Percentiles rank a stretch among this genome's conserved stretches.
These are phyloP conservation scores for Myodes glareolus DNA, from an alignment of 2,113 vertebrate genomes.

Conservation along the genomic window DNA sequence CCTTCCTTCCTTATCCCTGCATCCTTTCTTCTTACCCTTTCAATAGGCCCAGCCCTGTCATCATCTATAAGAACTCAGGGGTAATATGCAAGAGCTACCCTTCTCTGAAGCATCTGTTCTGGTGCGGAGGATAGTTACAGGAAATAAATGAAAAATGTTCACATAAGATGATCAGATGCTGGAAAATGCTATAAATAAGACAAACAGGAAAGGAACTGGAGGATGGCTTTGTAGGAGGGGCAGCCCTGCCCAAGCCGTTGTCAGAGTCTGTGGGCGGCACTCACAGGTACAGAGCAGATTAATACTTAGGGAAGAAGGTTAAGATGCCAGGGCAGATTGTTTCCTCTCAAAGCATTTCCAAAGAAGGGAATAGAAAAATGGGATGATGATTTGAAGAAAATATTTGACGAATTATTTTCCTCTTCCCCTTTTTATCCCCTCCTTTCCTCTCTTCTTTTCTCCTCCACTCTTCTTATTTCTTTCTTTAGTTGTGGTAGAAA, in stretches of 20 bases:
- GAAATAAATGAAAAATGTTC: not conserved
- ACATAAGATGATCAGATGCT: not conserved
- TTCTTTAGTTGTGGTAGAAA: not conserved
- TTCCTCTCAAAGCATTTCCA: not conserved
- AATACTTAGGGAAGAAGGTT: not conserved
- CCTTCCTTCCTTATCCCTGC: too few species aligned
- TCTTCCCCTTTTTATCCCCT: too few species aligned
- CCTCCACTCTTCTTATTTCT: not conserved
- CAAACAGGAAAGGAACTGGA: too few species aligned
- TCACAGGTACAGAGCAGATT: not conserved
- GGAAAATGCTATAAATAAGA: not conserved
- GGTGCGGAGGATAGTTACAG: not conserved
- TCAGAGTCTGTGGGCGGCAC: not conserved
- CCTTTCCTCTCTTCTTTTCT: not conserved
- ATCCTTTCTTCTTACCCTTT: not conserved
- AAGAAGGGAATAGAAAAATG: not conserved
- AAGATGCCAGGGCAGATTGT: not conserved
- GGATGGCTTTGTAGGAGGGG: not conserved
- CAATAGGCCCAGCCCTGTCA: rapidly evolving
- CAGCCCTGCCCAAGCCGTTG: not conserved
- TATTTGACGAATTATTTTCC: not conserved
- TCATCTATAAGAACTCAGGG: not conserved
- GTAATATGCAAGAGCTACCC: not conserved
- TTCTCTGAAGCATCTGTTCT: not conserved
- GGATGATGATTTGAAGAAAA: not conserved